Conservation (phyloP, 2,113 vertebrate species). For the Gobiocypris rarus region DNA sequence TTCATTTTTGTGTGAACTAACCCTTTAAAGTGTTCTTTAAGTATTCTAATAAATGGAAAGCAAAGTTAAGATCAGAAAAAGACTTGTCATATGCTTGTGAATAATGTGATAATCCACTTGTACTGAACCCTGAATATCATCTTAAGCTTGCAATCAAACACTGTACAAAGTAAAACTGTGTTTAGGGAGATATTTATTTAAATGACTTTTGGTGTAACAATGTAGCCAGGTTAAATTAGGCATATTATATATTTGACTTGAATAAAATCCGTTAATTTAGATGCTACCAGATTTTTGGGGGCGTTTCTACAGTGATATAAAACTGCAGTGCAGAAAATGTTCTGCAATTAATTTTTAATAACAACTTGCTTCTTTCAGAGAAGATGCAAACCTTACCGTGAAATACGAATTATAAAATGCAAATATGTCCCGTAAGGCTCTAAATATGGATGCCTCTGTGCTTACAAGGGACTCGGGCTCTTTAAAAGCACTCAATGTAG, state of each 20-base stretch:
- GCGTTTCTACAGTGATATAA: background rate
- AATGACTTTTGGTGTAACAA: background rate
- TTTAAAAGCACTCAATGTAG: conserved; percentile 11
- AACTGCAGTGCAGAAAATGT: background rate
- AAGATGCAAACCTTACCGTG: background rate
- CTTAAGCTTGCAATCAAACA: background rate
- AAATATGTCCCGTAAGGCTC: background rate
- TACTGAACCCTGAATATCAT: background rate
- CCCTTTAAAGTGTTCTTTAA: too few relatives aligned
- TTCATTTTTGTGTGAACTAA: too few relatives aligned
- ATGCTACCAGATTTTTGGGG: background rate
- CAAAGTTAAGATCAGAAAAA: too few relatives aligned
- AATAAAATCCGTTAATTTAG: background rate
- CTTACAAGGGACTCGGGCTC: conserved; percentile 1
- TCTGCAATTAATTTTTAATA: background rate
- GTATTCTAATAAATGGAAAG: too few relatives aligned
- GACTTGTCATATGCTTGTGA: too few relatives aligned
- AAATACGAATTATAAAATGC: conserved; percentile 12
- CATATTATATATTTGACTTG: background rate
- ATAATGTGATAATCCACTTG: background rate
- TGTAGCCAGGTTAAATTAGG: background rate
- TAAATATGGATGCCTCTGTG: conserved; percentile 28
- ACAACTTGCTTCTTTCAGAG: background rate
- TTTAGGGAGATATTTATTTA: background rate
- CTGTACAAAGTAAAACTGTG: background rate